Evolutionary conservation across 23 tunicate species (phyloP), one percentile per base, ranked within the genome.

Genomic region (Styela clava): DNA sequence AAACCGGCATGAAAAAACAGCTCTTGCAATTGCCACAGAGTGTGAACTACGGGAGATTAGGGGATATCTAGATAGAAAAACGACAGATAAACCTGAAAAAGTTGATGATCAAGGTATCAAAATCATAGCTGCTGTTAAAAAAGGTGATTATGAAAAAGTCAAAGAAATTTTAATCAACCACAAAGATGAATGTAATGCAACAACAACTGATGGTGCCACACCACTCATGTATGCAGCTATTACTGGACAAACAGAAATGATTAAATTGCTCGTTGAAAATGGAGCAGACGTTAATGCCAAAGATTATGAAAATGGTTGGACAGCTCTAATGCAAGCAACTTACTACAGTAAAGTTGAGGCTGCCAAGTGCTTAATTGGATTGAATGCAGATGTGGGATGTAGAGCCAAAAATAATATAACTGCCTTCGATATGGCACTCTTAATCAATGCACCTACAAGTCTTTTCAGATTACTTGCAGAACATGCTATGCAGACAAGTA

Each of bases 241-340:
- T 24, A 68, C 73, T 33, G 99, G 99, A n/a, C 88, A 88, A 26
- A 63, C 87, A 1, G 33, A 74, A 26, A 81, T 95, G 81, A 89
- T 95, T 44, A 64, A 89, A 22, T 35, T 95, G 69, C 79, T 95
- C 3, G 74, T 95, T 21, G 74, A 79, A 21, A n/a, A 81, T 73
- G 95, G 99, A 20, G 99, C 99, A 1, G 94, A 95, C 61, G 92
- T 95, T n/a, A 83, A 95, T 71, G 99, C 99, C 24, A 78, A 76
- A 51, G 99, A 95, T 61, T 89, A 85, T 74, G 99, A 95, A 83
- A 95, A 95, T 71, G 95, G 95, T 9, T 95, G 99, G 99, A 95
- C 99, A 1, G 99, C 99, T 3, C 65, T 95, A 19, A 95, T 95
- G 99, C 99, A 95, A 82, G 99, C 99, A 12, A 95, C 99, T 3